Evolutionary conservation across 2,888 invertebrate genomes (phyloP), one percentile per base, ranked within the genome.

Genomic region (Platerodrilus igneus): DNA sequence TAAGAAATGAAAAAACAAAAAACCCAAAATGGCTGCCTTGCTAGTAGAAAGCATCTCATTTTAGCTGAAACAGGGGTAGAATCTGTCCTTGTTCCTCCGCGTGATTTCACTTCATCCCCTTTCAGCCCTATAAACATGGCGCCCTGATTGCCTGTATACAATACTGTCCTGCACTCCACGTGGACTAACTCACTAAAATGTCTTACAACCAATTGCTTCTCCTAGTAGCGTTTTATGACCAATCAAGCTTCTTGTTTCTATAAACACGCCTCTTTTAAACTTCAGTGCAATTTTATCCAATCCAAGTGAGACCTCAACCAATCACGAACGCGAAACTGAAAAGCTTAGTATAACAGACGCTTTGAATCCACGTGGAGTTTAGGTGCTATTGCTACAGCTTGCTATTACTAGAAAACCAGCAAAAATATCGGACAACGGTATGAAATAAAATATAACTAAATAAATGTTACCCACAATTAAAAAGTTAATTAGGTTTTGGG

Each of bases 11-110:
- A 61, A 63, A 66, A 75, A 78, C 77, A 76, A 77, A 76, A 77
- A 78, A 78, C 78, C 78, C 78, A 79, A 79, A 79, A 79, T 79
- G 79, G 79, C 79, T 77, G 79, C 78, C 78, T 75, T 63, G 69
- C 67, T n/a, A n/a, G n/a, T n/a, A 68, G 69, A 68, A 68, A 68
- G 69, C 69, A 69, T 68, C 68, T 68, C 68, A 69, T 68, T 68
- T 68, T 67, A 68, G 67, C 63, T 64, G 66, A 66, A 67, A 67
- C 67, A 66, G 67, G 67, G 66, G 65, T 66, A 62, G 68, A 61
- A 62, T 62, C 66, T 57, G 64, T 69, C 69, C 67, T 68, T 68
- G 66, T 69, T 64, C 66, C 68, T 65, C 68, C 63, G 64, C 66
- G 64, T 64, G 64, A 66, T 67, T 68, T 67, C 64, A 66, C 68